These are phyloP conservation scores for Acanthosepion esculentum DNA, from an alignment of 2,888 invertebrate species.

Conservation along the genomic window DNA sequence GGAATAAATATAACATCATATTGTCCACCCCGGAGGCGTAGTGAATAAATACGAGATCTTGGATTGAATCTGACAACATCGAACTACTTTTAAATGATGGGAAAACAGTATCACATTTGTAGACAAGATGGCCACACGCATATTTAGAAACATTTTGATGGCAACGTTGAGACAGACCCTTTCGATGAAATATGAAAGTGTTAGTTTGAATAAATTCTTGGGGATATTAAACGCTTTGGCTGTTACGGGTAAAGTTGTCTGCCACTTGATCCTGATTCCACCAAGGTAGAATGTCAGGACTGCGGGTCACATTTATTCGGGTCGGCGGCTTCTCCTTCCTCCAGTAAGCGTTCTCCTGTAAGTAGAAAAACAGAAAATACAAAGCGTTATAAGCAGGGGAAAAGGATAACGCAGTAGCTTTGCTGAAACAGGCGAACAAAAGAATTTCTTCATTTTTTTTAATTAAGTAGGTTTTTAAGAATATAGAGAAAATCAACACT, in stretches of 20 bases:
- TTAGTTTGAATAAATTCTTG: neutral
- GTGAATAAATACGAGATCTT: neutral
- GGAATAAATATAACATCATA: neutral
- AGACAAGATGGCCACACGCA: neutral
- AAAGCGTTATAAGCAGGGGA: neutral
- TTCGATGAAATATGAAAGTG: neutral
- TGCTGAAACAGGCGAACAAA: neutral
- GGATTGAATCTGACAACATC: neutral
- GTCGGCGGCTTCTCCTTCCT: neutral
- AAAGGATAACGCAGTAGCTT: too few species aligned
- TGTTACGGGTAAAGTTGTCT: neutral
- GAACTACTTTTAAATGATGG: neutral
- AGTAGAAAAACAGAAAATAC: neutral
- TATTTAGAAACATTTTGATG: neutral
- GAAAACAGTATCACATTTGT: neutral
- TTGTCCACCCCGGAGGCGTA: neutral
- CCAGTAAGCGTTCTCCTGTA: neutral
- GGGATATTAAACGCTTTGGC: neutral
- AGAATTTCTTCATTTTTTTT: neutral
- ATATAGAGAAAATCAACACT: too few species aligned
- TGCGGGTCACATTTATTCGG: neutral
- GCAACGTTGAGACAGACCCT: neutral
- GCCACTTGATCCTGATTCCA: neutral
- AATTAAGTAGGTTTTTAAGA: too few species aligned
- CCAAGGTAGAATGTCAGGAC: neutral